Evolutionary conservation across 2,888 invertebrate genomes (phyloP).

Genomic region (Erannis defoliaria): DNA sequence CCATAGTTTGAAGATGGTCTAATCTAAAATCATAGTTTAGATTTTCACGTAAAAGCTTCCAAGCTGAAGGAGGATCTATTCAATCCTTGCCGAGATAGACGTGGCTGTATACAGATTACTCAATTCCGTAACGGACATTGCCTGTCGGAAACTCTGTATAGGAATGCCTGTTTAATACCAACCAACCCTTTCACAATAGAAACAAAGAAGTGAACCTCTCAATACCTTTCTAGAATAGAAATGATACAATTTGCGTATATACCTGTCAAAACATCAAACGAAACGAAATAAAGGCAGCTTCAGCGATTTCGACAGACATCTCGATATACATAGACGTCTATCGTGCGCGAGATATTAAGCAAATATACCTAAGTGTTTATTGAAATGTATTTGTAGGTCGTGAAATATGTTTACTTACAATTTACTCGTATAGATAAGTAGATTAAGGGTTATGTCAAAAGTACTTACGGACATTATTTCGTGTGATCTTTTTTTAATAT

Average conservation of each 20-base stretch:
- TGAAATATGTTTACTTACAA: conserved; percentile 7
- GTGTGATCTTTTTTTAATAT: no score
- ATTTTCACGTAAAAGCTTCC: conserved; percentile 25
- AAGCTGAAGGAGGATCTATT: conserved; percentile 36
- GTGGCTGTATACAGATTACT: conserved; percentile 42
- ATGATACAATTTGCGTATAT: conserved; percentile 43
- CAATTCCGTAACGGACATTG: conserved; percentile 38
- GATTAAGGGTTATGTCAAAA: no score
- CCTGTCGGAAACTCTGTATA: conserved; percentile 44
- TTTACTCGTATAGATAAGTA: no score
- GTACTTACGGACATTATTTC: no score
- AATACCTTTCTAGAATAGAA: conserved; percentile 42
- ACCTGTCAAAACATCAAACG: conserved; percentile 38
- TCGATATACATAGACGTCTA: conserved; percentile 21
- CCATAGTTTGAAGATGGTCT: conserved; percentile 6
- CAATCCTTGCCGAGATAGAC: conserved; percentile 40
- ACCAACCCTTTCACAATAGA: conserved; percentile 46
- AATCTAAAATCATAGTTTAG: conserved; percentile 32
- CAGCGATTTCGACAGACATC: conserved; percentile 24
- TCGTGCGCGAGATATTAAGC: conserved; percentile 14
- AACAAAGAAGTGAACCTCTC: conserved; percentile 43
- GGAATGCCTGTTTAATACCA: conserved; percentile 44
- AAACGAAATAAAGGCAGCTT: conserved; percentile 29
- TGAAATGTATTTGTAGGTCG: conserved; percentile 14
- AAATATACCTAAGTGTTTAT: conserved; percentile 18